Percentiles rank a stretch among this genome's conserved stretches.
Conservation (phyloP, 2,113 vertebrate species). For the Enhydra lutris region DNA sequence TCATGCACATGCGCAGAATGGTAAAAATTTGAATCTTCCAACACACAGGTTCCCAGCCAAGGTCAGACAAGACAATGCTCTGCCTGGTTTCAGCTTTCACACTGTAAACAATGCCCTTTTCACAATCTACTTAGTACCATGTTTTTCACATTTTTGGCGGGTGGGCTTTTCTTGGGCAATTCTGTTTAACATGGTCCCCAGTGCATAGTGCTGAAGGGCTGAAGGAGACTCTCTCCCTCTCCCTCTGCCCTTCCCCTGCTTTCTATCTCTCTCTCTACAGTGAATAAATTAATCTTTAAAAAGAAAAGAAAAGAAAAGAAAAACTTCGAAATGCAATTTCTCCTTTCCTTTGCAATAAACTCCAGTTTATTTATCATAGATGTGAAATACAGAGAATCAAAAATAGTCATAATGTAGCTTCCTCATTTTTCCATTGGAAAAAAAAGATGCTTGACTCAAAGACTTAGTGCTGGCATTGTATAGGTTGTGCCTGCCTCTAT, state of each 20-base stretch:
- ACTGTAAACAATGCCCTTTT: not conserved
- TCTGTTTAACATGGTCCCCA: not conserved
- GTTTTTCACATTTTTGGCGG: not conserved
- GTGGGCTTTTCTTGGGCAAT: not conserved
- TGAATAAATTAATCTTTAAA: not conserved
- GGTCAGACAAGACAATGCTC: not conserved
- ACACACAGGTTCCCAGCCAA: not conserved
- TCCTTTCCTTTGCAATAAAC: not conserved
- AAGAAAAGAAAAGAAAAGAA: not conserved
- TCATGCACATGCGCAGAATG: not conserved
- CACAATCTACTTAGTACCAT: not conserved
- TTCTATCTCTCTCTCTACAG: not conserved
- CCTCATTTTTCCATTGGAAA: not conserved
- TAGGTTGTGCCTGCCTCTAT: not conserved
- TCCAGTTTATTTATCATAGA: not conserved
- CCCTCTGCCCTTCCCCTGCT: not conserved
- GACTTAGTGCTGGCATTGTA: not conserved
- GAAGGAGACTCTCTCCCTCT: not conserved
- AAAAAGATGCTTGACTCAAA: not conserved
- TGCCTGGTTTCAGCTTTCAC: not conserved
- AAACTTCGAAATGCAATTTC: not conserved
- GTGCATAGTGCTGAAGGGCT: not conserved
- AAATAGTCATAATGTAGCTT: not conserved
- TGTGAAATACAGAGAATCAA: conserved; percentile 11
- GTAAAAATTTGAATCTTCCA: not conserved